Conservation (phyloP, 2,888 invertebrate species). For the Callimorpha dominula region DNA sequence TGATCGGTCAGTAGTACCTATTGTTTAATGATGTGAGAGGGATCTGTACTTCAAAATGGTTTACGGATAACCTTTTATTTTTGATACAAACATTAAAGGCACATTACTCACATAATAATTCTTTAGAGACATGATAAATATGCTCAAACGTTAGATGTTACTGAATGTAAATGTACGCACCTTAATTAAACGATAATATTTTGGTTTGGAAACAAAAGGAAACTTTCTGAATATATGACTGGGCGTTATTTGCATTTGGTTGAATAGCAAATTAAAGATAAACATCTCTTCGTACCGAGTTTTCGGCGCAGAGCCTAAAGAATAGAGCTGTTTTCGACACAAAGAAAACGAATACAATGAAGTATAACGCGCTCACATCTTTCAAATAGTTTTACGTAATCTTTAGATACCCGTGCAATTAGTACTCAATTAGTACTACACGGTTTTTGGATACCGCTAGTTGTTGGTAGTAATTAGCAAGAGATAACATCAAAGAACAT, state of each 20-base stretch:
- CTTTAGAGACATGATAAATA: slow-evolving; percentile 16
- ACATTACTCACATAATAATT: slow-evolving; percentile 17
- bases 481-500: background rate
- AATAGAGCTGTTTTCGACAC: background rate
- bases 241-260: slow-evolving; percentile 22
- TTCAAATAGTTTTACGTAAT: slow-evolving; percentile 10
- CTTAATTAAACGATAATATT: slow-evolving; percentile 50
- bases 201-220: slow-evolving; percentile 33
- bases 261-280: slow-evolving; percentile 22
- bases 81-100: slow-evolving; percentile 23
- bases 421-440: background rate
- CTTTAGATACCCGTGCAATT: background rate
- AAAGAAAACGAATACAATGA: slow-evolving; percentile 7
- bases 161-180: slow-evolving; percentile 30
- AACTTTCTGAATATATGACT: slow-evolving; percentile 15
- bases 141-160: slow-evolving; percentile 27
- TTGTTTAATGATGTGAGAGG: slow-evolving; percentile 26
- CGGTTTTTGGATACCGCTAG: background rate
- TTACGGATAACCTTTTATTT: slow-evolving; percentile 31
- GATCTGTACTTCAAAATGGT: slow-evolving; percentile 38
- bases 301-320: slow-evolving; percentile 1
- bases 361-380: slow-evolving; percentile 1
- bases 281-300: slow-evolving; percentile 18
- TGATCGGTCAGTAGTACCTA: slow-evolving; percentile 16
- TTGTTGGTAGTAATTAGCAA: background rate